A percentile compares a stretch with the other conserved stretches of the same genome.
Evolutionary conservation across 2,113 vertebrate species (phyloP).

Genomic region (Siniperca knerii): DNA sequence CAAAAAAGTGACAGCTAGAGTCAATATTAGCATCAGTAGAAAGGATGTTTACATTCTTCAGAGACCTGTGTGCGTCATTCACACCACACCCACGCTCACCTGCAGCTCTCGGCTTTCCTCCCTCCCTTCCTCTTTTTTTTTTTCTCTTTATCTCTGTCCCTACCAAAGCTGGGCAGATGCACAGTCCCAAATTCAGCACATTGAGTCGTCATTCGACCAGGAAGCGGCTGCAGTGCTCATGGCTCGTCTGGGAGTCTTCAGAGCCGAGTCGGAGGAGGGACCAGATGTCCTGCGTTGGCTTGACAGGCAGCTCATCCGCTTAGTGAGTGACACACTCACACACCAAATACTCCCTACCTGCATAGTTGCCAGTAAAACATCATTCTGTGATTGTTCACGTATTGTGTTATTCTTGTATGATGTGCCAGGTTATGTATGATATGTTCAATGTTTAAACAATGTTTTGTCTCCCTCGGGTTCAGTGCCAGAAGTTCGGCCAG

Average conservation of each 20-base stretch:
- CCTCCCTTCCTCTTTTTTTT: too few species aligned
- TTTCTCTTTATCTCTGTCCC: background rate
- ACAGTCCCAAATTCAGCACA: conserved; percentile 95
- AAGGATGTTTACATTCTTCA: conserved; percentile 50
- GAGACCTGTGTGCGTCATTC: conserved; percentile 33
- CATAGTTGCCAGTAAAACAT: background rate
- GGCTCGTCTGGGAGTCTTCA: conserved; percentile 95
- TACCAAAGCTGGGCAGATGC: conserved; percentile 94
- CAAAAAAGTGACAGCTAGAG: background rate
- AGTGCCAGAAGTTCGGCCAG: conserved; percentile 99
- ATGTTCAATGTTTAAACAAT: background rate
- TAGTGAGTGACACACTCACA: conserved; percentile 84
- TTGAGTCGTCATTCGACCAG: conserved; percentile 96
- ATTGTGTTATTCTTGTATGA: background rate
- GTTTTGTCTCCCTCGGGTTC: conserved; percentile 64
- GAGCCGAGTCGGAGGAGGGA: conserved; percentile 95
- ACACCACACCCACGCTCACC: conserved; percentile 51
- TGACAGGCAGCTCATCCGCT: conserved; percentile 96
- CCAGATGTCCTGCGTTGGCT: conserved; percentile 97
- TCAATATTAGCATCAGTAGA: conserved; percentile 4
- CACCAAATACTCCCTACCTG: too few species aligned
- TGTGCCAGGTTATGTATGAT: background rate
- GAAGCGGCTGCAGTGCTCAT: conserved; percentile 95
- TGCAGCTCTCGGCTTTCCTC: background rate
- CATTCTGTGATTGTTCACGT: background rate